Evolutionary conservation across 2,888 invertebrate species (phyloP), one percentile per base, ranked within the genome.

Genomic region (Hecatera dysodea): DNA sequence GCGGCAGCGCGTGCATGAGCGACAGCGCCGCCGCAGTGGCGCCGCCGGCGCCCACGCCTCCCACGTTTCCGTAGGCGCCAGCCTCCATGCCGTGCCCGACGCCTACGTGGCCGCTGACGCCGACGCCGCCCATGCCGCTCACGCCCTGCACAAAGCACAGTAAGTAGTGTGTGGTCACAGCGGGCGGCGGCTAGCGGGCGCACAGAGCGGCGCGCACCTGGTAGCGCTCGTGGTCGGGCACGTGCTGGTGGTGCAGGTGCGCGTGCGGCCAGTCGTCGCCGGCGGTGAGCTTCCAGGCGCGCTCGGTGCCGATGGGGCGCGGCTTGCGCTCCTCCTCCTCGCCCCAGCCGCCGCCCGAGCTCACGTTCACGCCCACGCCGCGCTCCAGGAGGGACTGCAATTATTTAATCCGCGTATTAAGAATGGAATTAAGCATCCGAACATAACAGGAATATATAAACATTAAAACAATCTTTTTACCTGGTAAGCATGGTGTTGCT

Each of bases 231-330:
- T 93, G 93, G 84, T 95, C 94, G 82, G 87, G 78, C 74, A 89
- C 70, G 84, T 89, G 90, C 80, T 83, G 83, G 82, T 88, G 82
- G 73, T 88, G 89, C 80, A 88, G 80, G 78, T 89, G 91, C 74
- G 85, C 86, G 79, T 88, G 90, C 77, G 89, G 95, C 94, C 94
- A 94, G 89, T 94, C 94, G 80, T 95, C 95, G 83, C 89, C 89
- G 80, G 90, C 93, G 82, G 91, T 94, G 75, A 95, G 96, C 90
- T 97, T 97, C 96, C 97, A 97, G 48, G 97, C 97, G 86, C 98
- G 96, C 94, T 98, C 98, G 0, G 98, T 98, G 81, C 98, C 98
- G 90, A 98, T 98, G 63, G 98, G 98, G 7, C 97, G 96, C 57
- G 97, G 97, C 92, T 97, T 97, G 87, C 95, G 94, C 77, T 95